phyloP scores from a whole-genome alignment of 2,113 vertebrate species.

The Castor canadensis region DNA sequence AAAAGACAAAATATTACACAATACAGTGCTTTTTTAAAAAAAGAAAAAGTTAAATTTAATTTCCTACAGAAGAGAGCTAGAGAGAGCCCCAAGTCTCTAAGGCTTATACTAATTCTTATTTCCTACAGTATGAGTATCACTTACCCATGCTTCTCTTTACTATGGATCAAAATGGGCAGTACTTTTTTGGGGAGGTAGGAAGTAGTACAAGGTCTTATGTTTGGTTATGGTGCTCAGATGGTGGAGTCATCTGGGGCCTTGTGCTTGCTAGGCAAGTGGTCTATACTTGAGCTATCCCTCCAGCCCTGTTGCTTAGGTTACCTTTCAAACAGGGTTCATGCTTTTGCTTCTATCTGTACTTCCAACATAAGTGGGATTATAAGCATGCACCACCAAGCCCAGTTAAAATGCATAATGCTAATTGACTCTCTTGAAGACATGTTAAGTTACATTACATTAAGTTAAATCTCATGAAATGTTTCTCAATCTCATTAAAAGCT shows the following conservation, averaged over 20 bases:
- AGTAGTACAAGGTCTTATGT: too few relatives aligned
- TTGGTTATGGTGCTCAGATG: too few relatives aligned
- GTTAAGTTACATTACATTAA: conserved; percentile 56
- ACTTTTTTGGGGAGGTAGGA: too few relatives aligned
- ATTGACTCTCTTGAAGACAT: conserved; percentile 64
- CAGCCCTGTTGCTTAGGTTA: too few relatives aligned
- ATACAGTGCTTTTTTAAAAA: background rate
- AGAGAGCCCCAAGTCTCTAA: background rate
- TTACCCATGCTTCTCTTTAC: conserved; percentile 37
- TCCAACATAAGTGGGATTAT: too few relatives aligned
- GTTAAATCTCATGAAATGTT: conserved; percentile 57
- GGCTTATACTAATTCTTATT: background rate
- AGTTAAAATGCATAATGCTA: too few relatives aligned
- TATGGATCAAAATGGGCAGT: conserved; percentile 61
- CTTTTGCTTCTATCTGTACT: too few relatives aligned
- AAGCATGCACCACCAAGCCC: too few relatives aligned
- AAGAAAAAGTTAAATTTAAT: conserved; percentile 23
- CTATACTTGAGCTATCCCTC: too few relatives aligned
- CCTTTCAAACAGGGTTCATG: too few relatives aligned
- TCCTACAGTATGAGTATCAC: conserved; percentile 30
- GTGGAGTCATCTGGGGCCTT: too few relatives aligned
- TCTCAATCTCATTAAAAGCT: conserved; percentile 54
- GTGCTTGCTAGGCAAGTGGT: too few relatives aligned
- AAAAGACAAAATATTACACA: background rate
- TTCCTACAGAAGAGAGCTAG: conserved; percentile 11